A percentile compares a stretch with the other conserved stretches of the same genome.
These are phyloP conservation scores for Esox lucius DNA, from an alignment of 2,797 vertebrate species.

Conservation along the genomic window DNA sequence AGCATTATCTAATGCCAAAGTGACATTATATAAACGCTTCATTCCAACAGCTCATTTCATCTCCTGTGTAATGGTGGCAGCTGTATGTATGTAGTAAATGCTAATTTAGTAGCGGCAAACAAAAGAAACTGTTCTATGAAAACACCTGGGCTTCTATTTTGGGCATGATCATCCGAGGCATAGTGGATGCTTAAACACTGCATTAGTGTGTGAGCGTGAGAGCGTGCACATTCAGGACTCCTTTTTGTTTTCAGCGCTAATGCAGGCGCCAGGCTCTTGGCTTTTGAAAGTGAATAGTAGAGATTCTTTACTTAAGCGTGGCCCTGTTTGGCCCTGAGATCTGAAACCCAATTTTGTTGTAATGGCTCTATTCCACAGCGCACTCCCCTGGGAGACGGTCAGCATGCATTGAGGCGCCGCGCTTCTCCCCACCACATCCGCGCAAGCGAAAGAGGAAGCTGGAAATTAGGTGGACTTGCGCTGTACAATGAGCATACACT, in stretches of 20 bases:
- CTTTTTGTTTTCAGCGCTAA: conserved; percentile 33
- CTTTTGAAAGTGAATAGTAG: conserved; percentile 60
- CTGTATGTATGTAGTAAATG: conserved; percentile 34
- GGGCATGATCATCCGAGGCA: conserved; percentile 19
- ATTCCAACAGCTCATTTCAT: conserved; percentile 54
- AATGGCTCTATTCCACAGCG: conserved; percentile 64
- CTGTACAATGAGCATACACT: conserved; percentile 59
- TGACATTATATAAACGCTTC: conserved; percentile 59
- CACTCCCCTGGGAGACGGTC: conserved; percentile 57
- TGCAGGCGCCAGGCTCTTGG: conserved; percentile 9
- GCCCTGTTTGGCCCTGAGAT: conserved; percentile 71
- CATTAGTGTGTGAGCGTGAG: background rate
- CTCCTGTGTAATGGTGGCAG: conserved; percentile 32
- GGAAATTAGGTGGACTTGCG: conserved; percentile 23
- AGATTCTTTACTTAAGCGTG: conserved; percentile 70
- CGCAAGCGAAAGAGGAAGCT: background rate
- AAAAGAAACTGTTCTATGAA: conserved; percentile 29
- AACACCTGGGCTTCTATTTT: conserved; percentile 36
- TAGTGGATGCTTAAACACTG: background rate
- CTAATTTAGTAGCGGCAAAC: conserved; percentile 46
- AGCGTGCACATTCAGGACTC: background rate
- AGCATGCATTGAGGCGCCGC: conserved; percentile 37
- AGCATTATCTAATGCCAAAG: conserved; percentile 55
- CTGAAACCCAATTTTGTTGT: conserved; percentile 62
- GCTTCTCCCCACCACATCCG: background rate